Percentiles rank a stretch among this genome's conserved stretches.
Evolutionary conservation across 2,113 vertebrate species (phyloP).

Genomic region (Hippocampus comes): DNA sequence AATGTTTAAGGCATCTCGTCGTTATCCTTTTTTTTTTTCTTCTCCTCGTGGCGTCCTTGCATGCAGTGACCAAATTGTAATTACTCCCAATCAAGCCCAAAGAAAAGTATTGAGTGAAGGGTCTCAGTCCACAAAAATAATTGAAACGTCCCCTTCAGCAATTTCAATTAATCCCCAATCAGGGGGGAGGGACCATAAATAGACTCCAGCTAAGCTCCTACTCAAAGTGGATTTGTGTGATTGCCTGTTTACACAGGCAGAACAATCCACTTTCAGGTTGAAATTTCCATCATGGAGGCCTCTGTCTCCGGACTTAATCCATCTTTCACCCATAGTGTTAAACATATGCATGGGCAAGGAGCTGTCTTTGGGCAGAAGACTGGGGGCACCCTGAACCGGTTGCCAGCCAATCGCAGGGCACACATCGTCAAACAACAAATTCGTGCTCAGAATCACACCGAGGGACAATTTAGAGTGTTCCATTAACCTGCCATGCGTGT

Average conservation of each 20-base stretch:
- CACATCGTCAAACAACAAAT: too few species aligned
- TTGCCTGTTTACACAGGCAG: slow-evolving; percentile 24
- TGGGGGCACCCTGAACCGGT: too few species aligned
- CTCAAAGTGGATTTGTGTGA: slow-evolving; percentile 36
- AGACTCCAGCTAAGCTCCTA: slow-evolving; percentile 23
- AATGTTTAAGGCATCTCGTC: neutral
- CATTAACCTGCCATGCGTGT: too few species aligned
- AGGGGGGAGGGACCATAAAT: slow-evolving; percentile 26
- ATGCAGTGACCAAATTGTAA: neutral
- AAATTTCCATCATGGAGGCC: slow-evolving; percentile 25
- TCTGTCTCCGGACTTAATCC: slow-evolving; percentile 14
- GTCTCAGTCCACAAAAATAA: slow-evolving; percentile 17
- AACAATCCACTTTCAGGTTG: slow-evolving; percentile 25
- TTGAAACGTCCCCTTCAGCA: slow-evolving; percentile 32
- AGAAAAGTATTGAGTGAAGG: slow-evolving; percentile 28
- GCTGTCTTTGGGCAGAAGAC: neutral
- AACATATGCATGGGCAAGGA: slow-evolving; percentile 27
- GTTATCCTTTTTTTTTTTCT: neutral
- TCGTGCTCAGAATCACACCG: too few species aligned
- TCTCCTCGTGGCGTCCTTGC: too few species aligned
- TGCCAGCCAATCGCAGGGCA: too few species aligned
- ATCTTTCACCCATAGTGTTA: slow-evolving; percentile 12
- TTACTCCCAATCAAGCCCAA: slow-evolving; percentile 4
- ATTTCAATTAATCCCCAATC: slow-evolving; percentile 33
- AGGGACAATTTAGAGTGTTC: too few species aligned